Base-by-base conservation (phyloP, 2,888 invertebrate species). In the Chrysotoxum bicinctum region DNA sequence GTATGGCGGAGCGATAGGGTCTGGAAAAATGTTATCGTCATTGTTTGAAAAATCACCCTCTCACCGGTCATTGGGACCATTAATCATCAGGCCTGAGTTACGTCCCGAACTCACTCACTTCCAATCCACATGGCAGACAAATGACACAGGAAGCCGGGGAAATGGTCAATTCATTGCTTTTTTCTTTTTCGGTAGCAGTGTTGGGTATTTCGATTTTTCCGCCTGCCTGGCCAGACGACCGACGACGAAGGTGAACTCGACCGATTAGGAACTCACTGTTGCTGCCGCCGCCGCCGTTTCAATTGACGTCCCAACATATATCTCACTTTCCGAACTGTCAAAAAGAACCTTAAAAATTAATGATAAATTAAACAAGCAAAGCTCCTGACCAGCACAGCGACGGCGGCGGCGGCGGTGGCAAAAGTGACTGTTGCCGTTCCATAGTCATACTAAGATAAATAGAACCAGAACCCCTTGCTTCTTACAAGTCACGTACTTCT, bases 281-380 rank as follows among this genome's bases (percentile, higher is more conserved):
- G 40, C 10, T 7, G 21, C 4, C 12, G 19, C 9, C 21, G 21
- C n/a, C 12, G 21, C 35, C 14, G 12, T 58, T 58, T 58, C 58
- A 58, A 56, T 56, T 35, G 56, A 58, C 58, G 16, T 21, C 12
- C 40, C n/a, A 62, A 77, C 19, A 48, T 52, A 77, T 77, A 77
- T 69, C 73, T 73, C 72, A 82, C 77, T 82, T 73, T 68, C 26
- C 23, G 66, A 64, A 26, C 82, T 82, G 82, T 83, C 82, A 70
- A 54, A 80, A 80, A 85, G 62, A 68, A 80, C 76, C 73, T 72
- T 50, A 58, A 43, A 76, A 85, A 81, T 77, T 80, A 85, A 85
- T 85, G 81, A 85, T 85, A 81, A 69, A 85, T 85, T 72, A 77
- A 77, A 56, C 50, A 85, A 77, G 69, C 76, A 68, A 76, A 56